Evolutionary conservation across 1,140 invertebrate genomes (phyloP), one percentile per base, ranked within the genome.

Genomic region (Vollenhovia emeryi): DNA sequence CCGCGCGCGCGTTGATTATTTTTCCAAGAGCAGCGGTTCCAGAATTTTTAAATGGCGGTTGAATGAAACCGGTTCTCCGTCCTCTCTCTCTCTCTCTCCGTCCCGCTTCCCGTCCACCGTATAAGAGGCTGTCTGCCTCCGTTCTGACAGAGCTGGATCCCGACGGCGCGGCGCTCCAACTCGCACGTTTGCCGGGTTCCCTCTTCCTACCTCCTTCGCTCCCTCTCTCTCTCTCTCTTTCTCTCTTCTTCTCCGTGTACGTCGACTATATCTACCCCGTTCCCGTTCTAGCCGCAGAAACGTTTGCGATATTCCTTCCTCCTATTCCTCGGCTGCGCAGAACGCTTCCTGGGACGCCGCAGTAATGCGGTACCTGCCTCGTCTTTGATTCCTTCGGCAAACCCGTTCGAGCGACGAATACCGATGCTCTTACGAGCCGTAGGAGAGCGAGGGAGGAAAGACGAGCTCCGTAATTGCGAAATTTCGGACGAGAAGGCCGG

Each of bases 11-110:
- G 92, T 92, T 93, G 90, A 93, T 93, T 93, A 93, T 93, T 93
- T 93, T 93, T 93, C 91, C 89, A 91, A 91, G 82, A 90, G 87
- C 87, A 84, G 87, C 86, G 91, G 86, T 91, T 89, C 74, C 86
- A 86, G 89, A 92, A 92, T 93, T 93, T 92, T 92, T 92, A 88
- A 93, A 92, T 89, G 91, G 86, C 86, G 87, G 89, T 91, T 93
- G 87, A 93, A 93, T 93, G 93, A 93, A 93, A 93, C 93, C 91
- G 92, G 93, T 93, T 93, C 78, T 84, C 71, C 18, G 71, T 64
- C 27, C 48, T 27, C 64, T n/a, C n/a, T n/a, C n/a, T n/a, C n/a
- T n/a, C 78, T 43, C 55, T 75, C 73, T 68, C 43, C 50, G 55
- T 50, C 11, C 24, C 6, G 27, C 33, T 50, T 60, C 43, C 21